Percentiles rank a stretch among this genome's conserved stretches.
phyloP scores from a whole-genome alignment of 2,113 vertebrate genomes.

The Dasyprocta punctata region DNA sequence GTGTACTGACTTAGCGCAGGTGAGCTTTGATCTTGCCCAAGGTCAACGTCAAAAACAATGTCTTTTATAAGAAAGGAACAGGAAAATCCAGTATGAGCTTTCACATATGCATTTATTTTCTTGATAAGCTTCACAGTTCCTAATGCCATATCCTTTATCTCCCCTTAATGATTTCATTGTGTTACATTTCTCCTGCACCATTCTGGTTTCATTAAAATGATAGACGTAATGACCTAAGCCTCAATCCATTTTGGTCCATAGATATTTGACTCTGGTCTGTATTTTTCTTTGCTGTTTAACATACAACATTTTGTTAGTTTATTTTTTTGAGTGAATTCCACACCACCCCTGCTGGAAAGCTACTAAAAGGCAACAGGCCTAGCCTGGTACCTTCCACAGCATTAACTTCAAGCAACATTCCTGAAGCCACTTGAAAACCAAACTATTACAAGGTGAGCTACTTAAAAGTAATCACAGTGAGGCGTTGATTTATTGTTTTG shows the following conservation, averaged over 20 bases:
- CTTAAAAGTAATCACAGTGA: not conserved
- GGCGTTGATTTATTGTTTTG: not conserved
- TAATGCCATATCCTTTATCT: not conserved
- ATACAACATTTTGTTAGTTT: not conserved
- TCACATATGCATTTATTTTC: conserved; percentile 56
- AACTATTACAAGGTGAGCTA: not conserved
- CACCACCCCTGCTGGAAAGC: not conserved
- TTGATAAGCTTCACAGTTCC: conserved; percentile 42
- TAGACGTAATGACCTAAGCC: not conserved
- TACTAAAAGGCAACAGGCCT: not conserved
- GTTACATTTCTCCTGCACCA: not conserved
- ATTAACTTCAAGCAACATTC: conserved; percentile 2
- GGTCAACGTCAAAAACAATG: not conserved
- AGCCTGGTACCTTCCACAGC: not conserved
- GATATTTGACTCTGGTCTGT: not conserved
- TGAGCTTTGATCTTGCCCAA: conserved; percentile 70
- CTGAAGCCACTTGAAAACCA: not conserved
- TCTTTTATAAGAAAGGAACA: conserved; percentile 66
- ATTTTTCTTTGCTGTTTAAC: not conserved
- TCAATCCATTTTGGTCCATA: not conserved
- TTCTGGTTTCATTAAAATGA: not conserved
- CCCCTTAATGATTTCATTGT: not conserved
- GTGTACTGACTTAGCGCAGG: conserved; percentile 56
- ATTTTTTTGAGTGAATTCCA: not conserved
- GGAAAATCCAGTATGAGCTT: conserved; percentile 70